phyloP scores from a whole-genome alignment of 2,113 vertebrate genomes.

The Anas platyrhynchos region DNA sequence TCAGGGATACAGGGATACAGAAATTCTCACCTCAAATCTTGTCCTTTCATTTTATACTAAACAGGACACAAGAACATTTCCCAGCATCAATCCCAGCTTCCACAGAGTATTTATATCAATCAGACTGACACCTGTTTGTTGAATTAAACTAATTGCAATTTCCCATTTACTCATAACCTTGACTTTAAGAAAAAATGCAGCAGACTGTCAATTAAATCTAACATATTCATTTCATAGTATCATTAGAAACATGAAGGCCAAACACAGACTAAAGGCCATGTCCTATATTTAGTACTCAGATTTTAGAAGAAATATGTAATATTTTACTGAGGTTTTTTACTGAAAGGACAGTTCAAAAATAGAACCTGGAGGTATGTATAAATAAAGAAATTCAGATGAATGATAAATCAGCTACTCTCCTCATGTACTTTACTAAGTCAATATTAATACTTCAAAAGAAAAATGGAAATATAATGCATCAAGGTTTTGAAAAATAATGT shows the following conservation, averaged over 20 bases:
- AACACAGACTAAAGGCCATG: background rate
- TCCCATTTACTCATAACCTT: background rate
- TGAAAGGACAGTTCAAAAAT: conserved; percentile 14
- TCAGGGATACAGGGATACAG: background rate
- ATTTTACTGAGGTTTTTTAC: background rate
- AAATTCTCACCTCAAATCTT: background rate
- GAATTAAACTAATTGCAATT: background rate
- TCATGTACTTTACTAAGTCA: background rate
- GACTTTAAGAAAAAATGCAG: background rate
- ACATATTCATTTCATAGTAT: background rate
- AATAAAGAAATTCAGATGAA: background rate
- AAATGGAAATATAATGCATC: background rate
- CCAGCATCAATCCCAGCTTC: background rate
- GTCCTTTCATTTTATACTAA: background rate
- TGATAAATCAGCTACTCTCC: background rate
- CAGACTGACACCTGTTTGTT: background rate
- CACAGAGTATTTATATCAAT: background rate
- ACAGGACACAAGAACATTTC: background rate
- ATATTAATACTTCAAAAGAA: background rate
- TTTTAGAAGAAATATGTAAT: background rate
- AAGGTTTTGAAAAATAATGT: background rate
- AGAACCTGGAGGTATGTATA: background rate
- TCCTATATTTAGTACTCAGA: background rate
- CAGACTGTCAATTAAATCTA: background rate
- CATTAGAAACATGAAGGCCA: background rate